Evolutionary conservation across 2,888 invertebrate species (phyloP), one percentile per base, ranked within the genome.

Genomic region (Andricus curvator): DNA sequence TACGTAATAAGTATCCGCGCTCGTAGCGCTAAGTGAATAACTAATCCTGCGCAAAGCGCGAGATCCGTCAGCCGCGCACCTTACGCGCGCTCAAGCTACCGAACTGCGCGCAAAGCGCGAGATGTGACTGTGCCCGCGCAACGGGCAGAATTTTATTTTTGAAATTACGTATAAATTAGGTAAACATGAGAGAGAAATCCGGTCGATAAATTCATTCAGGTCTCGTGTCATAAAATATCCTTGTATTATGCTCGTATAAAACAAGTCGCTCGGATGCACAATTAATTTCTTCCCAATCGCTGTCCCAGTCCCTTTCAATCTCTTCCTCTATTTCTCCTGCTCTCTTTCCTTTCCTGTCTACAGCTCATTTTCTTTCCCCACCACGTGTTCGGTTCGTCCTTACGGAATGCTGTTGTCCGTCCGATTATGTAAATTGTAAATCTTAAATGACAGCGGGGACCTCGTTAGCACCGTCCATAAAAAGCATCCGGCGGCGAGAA

Each of bases 391-490:
- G 8, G 8, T 8, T 8, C 70, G 51, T 70, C 70, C 70, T 22
- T n/a, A 48, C 68, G 77, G 80, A 80, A 78, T 78, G 67, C 68
- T 77, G 79, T 77, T 84, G 84, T 84, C 84, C 78, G 79, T 83
- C 83, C 85, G 84, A 87, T 85, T 86, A 87, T 86, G 85, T 83
- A 85, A 87, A 87, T 86, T 78, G 80, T 66, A 77, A 82, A 79
- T 80, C 70, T 70, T 70, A 70, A 70, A 70, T 70, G 51, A 70
- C 70, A 70, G 70, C 70, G 20, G 70, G 29, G 70, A 51, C 70
- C 48, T 70, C 70, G 70, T 48, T 51, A 70, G 70, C 48, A 48
- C 70, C 25, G 51, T 51, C 51, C 29, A 70, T 51, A 70, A 70
- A 70, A 70, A 70, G 29, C 70, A 29, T 25, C 29, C 48, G 25